A percentile compares a stretch with the other conserved stretches of the same genome.
These are phyloP conservation scores for Aleiodes alternator DNA, from an alignment of 2,888 invertebrate species.

Conservation along the genomic window DNA sequence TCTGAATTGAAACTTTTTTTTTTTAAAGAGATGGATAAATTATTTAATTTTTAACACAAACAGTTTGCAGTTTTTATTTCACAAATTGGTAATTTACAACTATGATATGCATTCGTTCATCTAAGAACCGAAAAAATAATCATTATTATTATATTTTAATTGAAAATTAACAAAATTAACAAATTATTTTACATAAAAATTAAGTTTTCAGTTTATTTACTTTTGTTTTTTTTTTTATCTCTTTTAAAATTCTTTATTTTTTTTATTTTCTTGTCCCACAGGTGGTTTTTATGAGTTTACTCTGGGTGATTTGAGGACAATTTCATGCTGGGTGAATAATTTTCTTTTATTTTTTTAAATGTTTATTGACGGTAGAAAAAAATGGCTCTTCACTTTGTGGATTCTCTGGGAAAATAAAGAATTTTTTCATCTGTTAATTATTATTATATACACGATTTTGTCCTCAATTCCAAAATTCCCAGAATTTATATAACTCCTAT, in stretches of 20 bases:
- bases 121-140: conserved; percentile 77
- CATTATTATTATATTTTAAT: conserved; percentile 38
- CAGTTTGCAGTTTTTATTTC: conserved; percentile 85
- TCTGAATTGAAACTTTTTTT: no score
- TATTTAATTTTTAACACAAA: conserved; percentile 71
- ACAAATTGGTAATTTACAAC: conserved; percentile 90
- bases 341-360: background rate
- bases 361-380: background rate
- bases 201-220: conserved; percentile 49
- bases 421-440: no score
- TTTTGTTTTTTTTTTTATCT: conserved; percentile 18
- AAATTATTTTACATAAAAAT: conserved; percentile 56
- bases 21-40: conserved; percentile 26
- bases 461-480: conserved; percentile 16
- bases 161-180: conserved; percentile 38
- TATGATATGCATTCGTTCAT: conserved; percentile 94
- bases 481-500: conserved; percentile 10
- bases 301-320: conserved; percentile 29
- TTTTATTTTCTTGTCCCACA: conserved; percentile 27
- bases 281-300: conserved; percentile 30
- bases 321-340: conserved; percentile 4
- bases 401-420: background rate
- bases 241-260: conserved; percentile 4
- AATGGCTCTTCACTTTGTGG: background rate
- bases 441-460: conserved; percentile 2